A percentile compares a stretch with the other conserved stretches of the same genome.
Evolutionary conservation across 2,113 vertebrate species (phyloP).

Genomic region (Ranitomeya variabilis): DNA sequence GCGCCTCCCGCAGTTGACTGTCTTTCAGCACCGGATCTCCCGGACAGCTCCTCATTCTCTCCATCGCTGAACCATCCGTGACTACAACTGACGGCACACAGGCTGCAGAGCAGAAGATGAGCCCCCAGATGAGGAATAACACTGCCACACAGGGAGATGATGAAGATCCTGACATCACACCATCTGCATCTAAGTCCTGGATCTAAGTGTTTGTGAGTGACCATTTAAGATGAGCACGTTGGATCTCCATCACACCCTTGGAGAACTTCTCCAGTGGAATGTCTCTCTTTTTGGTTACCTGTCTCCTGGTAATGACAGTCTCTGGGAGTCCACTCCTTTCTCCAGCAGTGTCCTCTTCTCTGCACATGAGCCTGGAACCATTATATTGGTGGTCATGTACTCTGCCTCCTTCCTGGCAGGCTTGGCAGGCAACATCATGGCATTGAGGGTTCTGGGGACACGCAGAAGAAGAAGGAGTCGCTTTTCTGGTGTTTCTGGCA

Average conservation of each 20-base stretch:
- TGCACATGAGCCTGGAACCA: conserved; percentile 69
- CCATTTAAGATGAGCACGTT: background rate
- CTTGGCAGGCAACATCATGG: conserved; percentile 69
- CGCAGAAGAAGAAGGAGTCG: conserved; percentile 63
- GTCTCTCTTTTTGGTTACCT: conserved; percentile 59
- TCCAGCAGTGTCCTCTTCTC: conserved; percentile 67
- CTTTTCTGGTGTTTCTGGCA: conserved; percentile 63
- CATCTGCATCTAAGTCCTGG: background rate
- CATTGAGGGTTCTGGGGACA: conserved; percentile 63
- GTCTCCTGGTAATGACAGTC: conserved; percentile 58
- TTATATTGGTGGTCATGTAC: conserved; percentile 68
- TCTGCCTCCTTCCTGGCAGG: conserved; percentile 67
- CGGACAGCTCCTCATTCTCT: background rate
- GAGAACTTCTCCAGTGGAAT: conserved; percentile 61
- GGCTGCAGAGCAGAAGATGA: background rate
- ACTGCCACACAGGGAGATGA: background rate
- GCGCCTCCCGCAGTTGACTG: background rate
- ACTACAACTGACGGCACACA: background rate
- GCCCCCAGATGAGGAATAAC: background rate
- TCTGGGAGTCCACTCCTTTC: conserved; percentile 58
- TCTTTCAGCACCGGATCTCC: conserved; percentile 9
- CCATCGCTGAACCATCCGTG: background rate
- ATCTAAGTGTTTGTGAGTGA: background rate
- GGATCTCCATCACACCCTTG: conserved; percentile 33
- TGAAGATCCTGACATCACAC: background rate